Conservation (phyloP, 1,140 invertebrate genomes). For the Glossosoma conforme region DNA sequence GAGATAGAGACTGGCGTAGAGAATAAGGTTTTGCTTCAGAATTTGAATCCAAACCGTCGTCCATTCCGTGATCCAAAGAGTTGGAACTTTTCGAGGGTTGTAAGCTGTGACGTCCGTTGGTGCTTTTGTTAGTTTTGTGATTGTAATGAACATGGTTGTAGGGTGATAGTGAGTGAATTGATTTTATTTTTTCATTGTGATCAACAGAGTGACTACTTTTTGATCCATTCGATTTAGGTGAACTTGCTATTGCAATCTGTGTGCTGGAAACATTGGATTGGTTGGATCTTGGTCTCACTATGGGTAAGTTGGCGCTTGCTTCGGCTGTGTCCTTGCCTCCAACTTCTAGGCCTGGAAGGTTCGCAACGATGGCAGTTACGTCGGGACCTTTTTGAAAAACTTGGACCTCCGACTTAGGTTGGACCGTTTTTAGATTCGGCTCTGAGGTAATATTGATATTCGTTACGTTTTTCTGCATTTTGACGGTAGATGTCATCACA, state of each 20-base stretch:
- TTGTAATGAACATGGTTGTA: constrained; percentile 27
- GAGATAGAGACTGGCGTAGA: constrained; percentile 44
- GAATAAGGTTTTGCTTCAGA: constrained; percentile 37
- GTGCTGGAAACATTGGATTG: constrained; percentile 50
- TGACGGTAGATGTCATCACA: constrained; percentile 29
- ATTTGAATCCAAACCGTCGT: constrained; percentile 33
- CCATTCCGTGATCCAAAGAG: constrained; percentile 35
- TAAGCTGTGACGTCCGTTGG: constrained; percentile 46
- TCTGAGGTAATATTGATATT: constrained; percentile 55
- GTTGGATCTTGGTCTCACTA: constrained; percentile 51
- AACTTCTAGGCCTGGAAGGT: constrained; percentile 54
- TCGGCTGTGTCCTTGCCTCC: constrained; percentile 37
- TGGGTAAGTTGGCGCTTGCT: constrained; percentile 38
- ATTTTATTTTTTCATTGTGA: constrained; percentile 7
- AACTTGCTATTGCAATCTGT: constrained; percentile 37
- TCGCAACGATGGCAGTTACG: constrained; percentile 51
- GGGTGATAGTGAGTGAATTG: constrained; percentile 1
- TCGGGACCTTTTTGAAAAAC: constrained; percentile 56
- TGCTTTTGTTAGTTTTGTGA: constrained; percentile 26
- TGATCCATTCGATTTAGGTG: constrained; percentile 26
- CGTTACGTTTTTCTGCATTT: constrained; percentile 52
- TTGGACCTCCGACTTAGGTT: constrained; percentile 49
- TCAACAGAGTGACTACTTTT: constrained; percentile 22
- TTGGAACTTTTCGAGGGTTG: constrained; percentile 39
- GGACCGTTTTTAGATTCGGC: constrained; percentile 34